A percentile compares a stretch with the other conserved stretches of the same genome.
These are phyloP conservation scores for Chaetura pelagica DNA, from an alignment of 2,113 vertebrate species.

Conservation along the genomic window DNA sequence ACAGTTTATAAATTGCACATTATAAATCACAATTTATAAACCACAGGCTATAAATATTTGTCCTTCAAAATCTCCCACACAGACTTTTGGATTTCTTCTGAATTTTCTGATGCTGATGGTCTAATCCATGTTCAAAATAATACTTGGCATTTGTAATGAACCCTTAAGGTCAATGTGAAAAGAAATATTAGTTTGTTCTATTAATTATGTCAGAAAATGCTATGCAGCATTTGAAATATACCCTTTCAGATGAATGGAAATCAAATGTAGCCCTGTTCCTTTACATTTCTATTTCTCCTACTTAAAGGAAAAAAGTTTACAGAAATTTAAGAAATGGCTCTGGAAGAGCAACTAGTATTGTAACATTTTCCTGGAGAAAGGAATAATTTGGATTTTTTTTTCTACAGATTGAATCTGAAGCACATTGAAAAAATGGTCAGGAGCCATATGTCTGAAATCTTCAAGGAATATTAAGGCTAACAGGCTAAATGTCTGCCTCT, in stretches of 20 bases:
- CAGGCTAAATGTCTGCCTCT: background rate
- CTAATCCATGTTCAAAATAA: background rate
- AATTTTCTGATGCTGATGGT: background rate
- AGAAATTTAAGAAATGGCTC: background rate
- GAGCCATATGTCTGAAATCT: conserved; percentile 9
- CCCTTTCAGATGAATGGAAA: background rate
- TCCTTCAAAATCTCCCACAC: background rate
- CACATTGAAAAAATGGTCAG: background rate
- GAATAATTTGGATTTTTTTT: background rate
- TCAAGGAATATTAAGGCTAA: background rate
- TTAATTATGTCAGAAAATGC: background rate
- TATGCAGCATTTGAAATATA: background rate
- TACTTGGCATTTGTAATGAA: background rate
- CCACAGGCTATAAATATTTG: background rate
- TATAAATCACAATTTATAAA: background rate
- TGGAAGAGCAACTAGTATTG: background rate
- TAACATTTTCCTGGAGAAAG: conserved; percentile 5
- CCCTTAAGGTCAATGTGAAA: background rate
- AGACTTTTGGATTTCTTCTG: background rate
- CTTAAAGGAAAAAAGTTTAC: conserved; percentile 1
- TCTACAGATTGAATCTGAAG: background rate
- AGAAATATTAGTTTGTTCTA: background rate
- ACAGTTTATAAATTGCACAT: background rate
- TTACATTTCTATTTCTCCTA: background rate
- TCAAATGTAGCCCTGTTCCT: background rate